A percentile compares a stretch with the other conserved stretches of the same genome.
phyloP scores from a whole-genome alignment of 2,113 vertebrate species.

The human (Homo sapiens) region DNA sequence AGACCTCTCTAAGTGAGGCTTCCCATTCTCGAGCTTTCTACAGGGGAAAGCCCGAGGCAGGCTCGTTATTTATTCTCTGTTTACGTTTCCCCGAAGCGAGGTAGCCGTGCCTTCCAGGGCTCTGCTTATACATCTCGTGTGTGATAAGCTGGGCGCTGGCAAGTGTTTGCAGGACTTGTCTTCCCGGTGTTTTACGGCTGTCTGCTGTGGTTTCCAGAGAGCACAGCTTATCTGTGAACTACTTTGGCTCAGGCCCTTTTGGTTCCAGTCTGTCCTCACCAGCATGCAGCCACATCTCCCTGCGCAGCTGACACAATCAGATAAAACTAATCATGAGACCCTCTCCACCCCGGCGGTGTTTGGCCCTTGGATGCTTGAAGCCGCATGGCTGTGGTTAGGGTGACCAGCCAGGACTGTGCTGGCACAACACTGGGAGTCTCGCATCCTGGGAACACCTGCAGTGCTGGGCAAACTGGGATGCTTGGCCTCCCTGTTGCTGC shows the following conservation, averaged over 20 bases:
- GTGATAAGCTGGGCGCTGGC: conserved; percentile 74
- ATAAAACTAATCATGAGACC: neutral
- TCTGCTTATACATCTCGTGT: conserved; percentile 78
- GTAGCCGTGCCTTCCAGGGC: conserved; percentile 69
- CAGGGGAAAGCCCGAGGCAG: conserved; percentile 68
- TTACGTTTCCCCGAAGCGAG: conserved; percentile 76
- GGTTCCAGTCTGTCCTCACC: neutral
- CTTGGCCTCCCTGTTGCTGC: rapidly evolving
- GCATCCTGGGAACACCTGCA: neutral
- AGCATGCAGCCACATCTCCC: neutral
- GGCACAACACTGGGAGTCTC: rapidly evolving
- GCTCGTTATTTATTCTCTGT: conserved; percentile 68
- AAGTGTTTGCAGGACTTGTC: conserved; percentile 69
- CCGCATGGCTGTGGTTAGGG: neutral
- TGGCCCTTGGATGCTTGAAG: neutral
- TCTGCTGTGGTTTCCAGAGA: neutral
- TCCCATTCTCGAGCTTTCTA: conserved; percentile 60
- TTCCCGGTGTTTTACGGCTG: neutral
- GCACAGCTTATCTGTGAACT: neutral
- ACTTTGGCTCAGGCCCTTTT: neutral
- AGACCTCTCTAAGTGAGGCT: conserved; percentile 56
- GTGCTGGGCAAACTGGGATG: neutral
- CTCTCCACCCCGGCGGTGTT: too few relatives aligned
- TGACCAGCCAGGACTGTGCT: too few relatives aligned
- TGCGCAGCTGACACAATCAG: neutral